Conservation (phyloP, 2,797 vertebrate genomes). For the Notolabrus celidotus region DNA sequence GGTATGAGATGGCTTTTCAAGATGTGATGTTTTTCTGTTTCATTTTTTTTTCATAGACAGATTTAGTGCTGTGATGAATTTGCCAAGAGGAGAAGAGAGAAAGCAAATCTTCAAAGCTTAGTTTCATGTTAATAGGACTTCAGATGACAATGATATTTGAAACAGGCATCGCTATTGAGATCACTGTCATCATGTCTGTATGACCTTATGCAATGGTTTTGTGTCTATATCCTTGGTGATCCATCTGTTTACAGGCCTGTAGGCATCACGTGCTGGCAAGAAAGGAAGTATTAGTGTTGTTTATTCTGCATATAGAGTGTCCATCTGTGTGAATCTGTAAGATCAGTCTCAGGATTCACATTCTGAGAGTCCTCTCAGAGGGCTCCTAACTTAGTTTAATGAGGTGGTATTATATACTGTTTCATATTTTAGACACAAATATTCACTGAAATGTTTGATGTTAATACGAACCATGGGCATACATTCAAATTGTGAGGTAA, state of each 20-base stretch:
- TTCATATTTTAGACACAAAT: too few relatives aligned
- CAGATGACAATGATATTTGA: conserved; percentile 10
- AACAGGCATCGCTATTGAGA: conserved; percentile 19
- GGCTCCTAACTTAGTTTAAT: too few relatives aligned
- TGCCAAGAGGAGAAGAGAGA: conserved; percentile 39
- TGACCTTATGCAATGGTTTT: conserved; percentile 9
- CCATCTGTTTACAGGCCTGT: conserved; percentile 16
- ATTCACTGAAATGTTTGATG: too few relatives aligned
- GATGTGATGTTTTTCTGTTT: conserved; percentile 64
- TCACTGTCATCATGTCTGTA: background rate
- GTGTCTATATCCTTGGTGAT: conserved; percentile 14
- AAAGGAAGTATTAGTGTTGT: conserved; percentile 3
- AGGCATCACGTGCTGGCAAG: background rate
- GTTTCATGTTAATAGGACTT: conserved; percentile 32
- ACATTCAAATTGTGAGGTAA: too few relatives aligned
- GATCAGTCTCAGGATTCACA: too few relatives aligned
- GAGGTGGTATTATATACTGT: too few relatives aligned
- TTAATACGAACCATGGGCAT: too few relatives aligned
- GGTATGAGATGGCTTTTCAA: conserved; percentile 78
- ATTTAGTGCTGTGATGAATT: conserved; percentile 42
- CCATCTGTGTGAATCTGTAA: conserved; percentile 27
- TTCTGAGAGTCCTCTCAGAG: too few relatives aligned
- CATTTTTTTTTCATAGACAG: conserved; percentile 28
- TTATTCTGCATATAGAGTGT: conserved; percentile 63
- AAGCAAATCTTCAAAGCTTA: conserved; percentile 25